Base-by-base conservation (phyloP, 2,113 vertebrate genomes). In the Narcine bancroftii region DNA sequence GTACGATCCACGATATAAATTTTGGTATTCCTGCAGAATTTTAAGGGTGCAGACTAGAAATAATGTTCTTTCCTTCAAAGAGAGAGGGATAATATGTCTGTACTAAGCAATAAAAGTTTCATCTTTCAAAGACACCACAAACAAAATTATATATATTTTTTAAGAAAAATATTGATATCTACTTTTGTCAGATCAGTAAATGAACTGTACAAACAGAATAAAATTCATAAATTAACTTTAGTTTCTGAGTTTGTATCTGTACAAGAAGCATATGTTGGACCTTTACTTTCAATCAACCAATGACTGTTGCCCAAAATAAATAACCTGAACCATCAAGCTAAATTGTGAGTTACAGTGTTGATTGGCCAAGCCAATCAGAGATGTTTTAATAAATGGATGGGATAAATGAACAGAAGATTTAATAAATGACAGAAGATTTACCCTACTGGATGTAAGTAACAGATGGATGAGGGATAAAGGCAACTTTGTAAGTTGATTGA, bases 141-240 rank as follows among this genome's bases (percentile, higher is more conserved):
- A 15, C 81, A 87, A 87, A 36, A 60, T 87, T 7, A 19, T 33
- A 17, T n/a, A n/a, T 66, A 45, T 69, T 91, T 69, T 91, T 71
- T 33, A 33, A 69, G 69, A 91, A 91, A 91, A 33, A 47, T 10
- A 45, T 69, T 66, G 24, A 47, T 69, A 69, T 91, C 63, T 91
- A 29, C 65, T 91, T 69, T 60, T 87, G 81, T 91, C 89, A 91
- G 89, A 91, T 91, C 26, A 15, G 63, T 91, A 21, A 29, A 36
- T 91, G 89, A 91, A 91, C 17, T 91, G 65, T 91, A 39, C 13
- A 45, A 91, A 91, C 63, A 69, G 39, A 91, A 91, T 69, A 91
- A 91, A 91, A 66, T 11, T 60, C 56, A 33, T 69, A 69, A 71
- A 91, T 91, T 91, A 45, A 45, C 42, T 91, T 91, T 71, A 91